Conservation (phyloP, 2,888 invertebrate genomes). For the Portevinia maculata region DNA sequence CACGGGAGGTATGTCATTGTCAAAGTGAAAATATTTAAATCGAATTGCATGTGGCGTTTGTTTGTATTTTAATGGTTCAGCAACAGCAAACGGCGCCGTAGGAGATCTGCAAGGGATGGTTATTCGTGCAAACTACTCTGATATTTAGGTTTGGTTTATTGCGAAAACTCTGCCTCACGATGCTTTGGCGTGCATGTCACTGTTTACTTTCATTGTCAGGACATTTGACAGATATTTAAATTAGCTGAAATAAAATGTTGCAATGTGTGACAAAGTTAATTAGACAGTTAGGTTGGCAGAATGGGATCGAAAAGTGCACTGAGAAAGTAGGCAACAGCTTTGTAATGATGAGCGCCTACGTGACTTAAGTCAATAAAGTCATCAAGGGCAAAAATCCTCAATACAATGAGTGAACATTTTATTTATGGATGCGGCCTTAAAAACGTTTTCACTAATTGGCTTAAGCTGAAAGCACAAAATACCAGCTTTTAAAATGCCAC, state of each 20-base stretch:
- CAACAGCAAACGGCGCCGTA: too few relatives aligned
- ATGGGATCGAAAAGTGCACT: too few relatives aligned
- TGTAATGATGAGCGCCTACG: too few relatives aligned
- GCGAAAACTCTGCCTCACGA: slow-evolving; percentile 44
- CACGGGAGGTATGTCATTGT: slow-evolving; percentile 58
- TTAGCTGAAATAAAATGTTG: slow-evolving; percentile 7
- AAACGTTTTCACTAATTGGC: too few relatives aligned
- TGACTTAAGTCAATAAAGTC: too few relatives aligned
- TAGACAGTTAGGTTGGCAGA: neutral
- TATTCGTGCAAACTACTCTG: slow-evolving; percentile 23
- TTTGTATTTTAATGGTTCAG: slow-evolving; percentile 33
- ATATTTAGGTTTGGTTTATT: slow-evolving; percentile 17
- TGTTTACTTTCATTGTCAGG: slow-evolving; percentile 21
- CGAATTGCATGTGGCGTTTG: slow-evolving; percentile 56
- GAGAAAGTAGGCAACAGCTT: too few relatives aligned
- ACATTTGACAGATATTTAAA: slow-evolving; percentile 3
- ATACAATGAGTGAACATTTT: too few relatives aligned
- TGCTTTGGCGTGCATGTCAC: too few relatives aligned
- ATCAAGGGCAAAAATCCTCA: too few relatives aligned
- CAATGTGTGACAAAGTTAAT: slow-evolving; percentile 1
- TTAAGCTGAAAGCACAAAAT: too few relatives aligned
- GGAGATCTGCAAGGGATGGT: neutral
- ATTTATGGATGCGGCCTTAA: too few relatives aligned
- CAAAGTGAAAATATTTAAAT: slow-evolving; percentile 70
- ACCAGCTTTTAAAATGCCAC: too few relatives aligned